Base-by-base conservation (phyloP, 2,113 vertebrate genomes). In the Erinaceus europaeus region DNA sequence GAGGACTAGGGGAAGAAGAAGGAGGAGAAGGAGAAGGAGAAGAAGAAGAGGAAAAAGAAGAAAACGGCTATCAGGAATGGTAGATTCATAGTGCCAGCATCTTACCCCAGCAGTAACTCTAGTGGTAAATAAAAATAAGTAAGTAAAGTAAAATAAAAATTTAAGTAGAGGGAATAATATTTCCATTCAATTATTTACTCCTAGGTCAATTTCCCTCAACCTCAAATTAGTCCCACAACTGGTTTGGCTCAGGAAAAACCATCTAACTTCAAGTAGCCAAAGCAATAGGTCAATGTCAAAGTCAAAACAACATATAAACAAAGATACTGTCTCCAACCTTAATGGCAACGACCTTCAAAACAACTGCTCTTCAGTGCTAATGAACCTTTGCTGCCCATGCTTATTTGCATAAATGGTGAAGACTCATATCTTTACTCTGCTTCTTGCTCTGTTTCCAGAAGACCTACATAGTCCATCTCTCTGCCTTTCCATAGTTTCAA, bases 251-350 rank as follows among this genome's bases (percentile, higher is more conserved):
- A 72, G 17, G 32, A 34, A 71, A 87, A 90, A 72, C 17, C 44
- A 52, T 53, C 42, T 44, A 27, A 67, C 62, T 85, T 82, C 74
- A 82, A 89, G 73, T 61, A 71, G 32, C 25, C 36, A 77, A 82
- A 72, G 71, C 27, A 82, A 69, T 4, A 71, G 61, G 27, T 75
- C 71, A 72, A 42, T 80, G 25, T 38, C 40, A 86, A 90, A 59
- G 15, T 82, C 29, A 69, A 69, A 73, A 34, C 11, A 59, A 21
- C 84, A 53, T 80, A 64, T 64, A 91, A 86, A 86, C 80, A 91
- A 64, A 73, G 53, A 82, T 50, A 73, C 68, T 46, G 29, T 91
- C 90, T 90, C 90, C 80, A 82, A 88, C 48, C 25, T 52, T 25
- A 75, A 75, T 71, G 34, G 25, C 55, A 74, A 4, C 65, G 61